phyloP scores from a whole-genome alignment of 2,888 invertebrate genomes.

The Eupithecia tripunctaria region DNA sequence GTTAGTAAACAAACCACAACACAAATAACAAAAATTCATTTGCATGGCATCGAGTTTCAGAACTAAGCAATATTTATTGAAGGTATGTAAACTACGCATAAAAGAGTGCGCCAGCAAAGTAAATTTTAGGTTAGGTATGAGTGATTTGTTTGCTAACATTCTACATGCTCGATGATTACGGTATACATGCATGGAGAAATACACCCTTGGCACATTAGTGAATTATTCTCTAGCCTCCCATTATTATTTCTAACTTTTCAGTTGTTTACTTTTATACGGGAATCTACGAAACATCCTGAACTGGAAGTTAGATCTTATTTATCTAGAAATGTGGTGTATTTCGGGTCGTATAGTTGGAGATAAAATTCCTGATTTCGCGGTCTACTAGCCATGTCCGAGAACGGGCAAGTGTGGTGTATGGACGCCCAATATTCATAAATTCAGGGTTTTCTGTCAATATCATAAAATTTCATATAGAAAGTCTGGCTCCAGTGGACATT shows the following conservation, averaged over 20 bases:
- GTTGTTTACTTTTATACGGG: constrained; percentile 49
- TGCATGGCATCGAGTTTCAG: too few species aligned
- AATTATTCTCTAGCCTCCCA: not conserved
- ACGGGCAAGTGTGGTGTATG: constrained; percentile 49
- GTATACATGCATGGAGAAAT: too few species aligned
- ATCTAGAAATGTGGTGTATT: not conserved
- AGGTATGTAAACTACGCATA: too few species aligned
- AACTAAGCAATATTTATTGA: too few species aligned
- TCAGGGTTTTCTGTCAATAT: constrained; percentile 46
- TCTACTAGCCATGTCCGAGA: constrained; percentile 53
- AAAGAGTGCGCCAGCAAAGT: too few species aligned
- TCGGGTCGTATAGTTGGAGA: constrained; percentile 15
- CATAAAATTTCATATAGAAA: constrained; percentile 42
- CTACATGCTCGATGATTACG: too few species aligned
- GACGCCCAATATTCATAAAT: constrained; percentile 58
- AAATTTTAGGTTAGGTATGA: too few species aligned
- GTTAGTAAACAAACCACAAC: too few species aligned
- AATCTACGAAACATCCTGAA: constrained; percentile 44
- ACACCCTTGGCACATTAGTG: not conserved
- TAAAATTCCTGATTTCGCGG: constrained; percentile 57
- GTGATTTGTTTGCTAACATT: too few species aligned
- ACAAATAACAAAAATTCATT: too few species aligned
- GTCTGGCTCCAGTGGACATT: constrained; percentile 27
- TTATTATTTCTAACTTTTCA: constrained; percentile 40
- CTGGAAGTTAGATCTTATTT: constrained; percentile 27